Evolutionary conservation across 2,888 invertebrate genomes (phyloP).

Genomic region (Synergus itoensis): DNA sequence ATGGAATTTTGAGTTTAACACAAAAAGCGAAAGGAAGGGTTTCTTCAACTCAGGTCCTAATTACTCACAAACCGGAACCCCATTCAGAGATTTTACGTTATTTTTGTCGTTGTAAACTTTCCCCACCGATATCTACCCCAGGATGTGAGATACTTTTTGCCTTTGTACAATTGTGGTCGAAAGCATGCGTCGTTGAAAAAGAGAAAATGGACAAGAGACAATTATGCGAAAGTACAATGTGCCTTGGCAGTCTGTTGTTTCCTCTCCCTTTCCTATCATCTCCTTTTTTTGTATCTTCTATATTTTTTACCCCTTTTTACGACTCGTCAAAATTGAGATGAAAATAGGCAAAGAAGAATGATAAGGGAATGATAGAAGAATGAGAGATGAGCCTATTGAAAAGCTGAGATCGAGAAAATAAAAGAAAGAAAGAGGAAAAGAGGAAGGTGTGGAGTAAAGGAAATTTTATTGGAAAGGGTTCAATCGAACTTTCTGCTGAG

Average conservation of each 20-base stretch:
- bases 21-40: constrained; percentile 40
- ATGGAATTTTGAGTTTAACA: too few relatives aligned
- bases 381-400: constrained; percentile 35
- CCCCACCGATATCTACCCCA: constrained; percentile 18
- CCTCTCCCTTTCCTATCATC: constrained; percentile 26
- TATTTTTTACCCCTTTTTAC: constrained; percentile 22
- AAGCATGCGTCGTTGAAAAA: constrained; percentile 5
- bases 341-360: constrained; percentile 23
- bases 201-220: constrained; percentile 21
- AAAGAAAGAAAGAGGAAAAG: neutral
- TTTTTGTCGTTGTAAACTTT: neutral
- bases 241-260: neutral
- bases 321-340: constrained; percentile 1
- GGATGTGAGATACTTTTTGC: constrained; percentile 28
- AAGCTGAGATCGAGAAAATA: neutral
- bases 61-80: neutral
- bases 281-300: constrained; percentile 4
- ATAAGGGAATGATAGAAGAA: constrained; percentile 33
- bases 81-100: neutral
- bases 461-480: constrained; percentile 1
- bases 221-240: constrained; percentile 26
- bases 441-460: constrained; percentile 2
- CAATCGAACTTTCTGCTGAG: neutral
- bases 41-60: neutral
- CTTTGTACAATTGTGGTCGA: constrained; percentile 33